Evolutionary conservation across 2,113 vertebrate species (phyloP).

Genomic region (Elephas maximus): DNA sequence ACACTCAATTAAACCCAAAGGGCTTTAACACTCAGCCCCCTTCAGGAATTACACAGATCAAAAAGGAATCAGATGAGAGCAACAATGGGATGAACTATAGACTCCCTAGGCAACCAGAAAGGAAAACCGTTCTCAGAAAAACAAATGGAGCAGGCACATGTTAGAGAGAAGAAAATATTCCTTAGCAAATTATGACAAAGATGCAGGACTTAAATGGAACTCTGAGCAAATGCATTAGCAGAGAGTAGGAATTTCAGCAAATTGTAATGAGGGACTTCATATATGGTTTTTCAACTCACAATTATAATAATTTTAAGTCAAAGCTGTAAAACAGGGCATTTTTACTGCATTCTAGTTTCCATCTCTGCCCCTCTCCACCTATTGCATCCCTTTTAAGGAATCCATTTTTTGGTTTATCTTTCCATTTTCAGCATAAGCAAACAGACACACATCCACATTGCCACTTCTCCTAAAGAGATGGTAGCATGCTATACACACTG

Average conservation of each 20-base stretch:
- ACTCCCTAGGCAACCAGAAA: background rate
- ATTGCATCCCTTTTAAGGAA: background rate
- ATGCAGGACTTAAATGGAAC: background rate
- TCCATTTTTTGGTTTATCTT: background rate
- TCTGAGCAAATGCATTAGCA: background rate
- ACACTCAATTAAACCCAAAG: background rate
- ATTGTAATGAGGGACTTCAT: background rate
- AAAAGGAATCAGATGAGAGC: background rate
- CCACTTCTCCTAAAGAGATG: background rate
- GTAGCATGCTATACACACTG: background rate
- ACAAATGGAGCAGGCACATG: background rate
- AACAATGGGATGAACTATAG: background rate
- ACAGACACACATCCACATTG: background rate
- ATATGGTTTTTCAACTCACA: background rate
- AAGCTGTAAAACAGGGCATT: background rate
- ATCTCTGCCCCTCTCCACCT: background rate
- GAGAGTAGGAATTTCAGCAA: background rate
- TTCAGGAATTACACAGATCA: background rate
- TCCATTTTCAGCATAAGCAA: background rate
- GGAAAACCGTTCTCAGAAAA: background rate
- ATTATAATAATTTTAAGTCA: background rate
- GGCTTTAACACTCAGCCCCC: background rate
- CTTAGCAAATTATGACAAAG: background rate
- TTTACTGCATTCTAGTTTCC: conserved; percentile 2
- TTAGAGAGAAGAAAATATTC: background rate